phyloP scores from a whole-genome alignment of 2,888 invertebrate genomes.

The Bursaphelenchus okinawaensis region DNA sequence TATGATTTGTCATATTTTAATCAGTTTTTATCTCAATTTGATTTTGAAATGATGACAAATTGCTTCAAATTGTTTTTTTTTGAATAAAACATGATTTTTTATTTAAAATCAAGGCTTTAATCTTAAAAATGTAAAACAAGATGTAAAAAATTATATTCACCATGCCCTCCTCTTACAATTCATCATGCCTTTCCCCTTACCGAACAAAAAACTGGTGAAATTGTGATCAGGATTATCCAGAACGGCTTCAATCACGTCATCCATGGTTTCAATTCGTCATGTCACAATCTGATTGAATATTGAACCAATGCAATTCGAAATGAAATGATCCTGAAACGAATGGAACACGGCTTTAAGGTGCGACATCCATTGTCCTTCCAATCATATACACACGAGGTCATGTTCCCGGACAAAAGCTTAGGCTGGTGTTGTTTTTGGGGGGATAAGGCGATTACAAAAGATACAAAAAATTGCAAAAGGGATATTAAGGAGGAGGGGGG shows the following conservation, averaged over 20 bases:
- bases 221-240: constrained; percentile 24
- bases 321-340: neutral
- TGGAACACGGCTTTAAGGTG: neutral
- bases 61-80: too few species aligned
- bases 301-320: neutral
- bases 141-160: neutral
- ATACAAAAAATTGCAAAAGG: too few species aligned
- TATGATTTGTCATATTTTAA: too few species aligned
- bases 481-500: too few species aligned
- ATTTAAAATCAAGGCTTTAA: too few species aligned
- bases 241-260: constrained; percentile 11
- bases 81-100: too few species aligned
- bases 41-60: too few species aligned
- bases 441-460: too few species aligned
- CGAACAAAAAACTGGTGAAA: constrained; percentile 31
- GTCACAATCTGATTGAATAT: neutral
- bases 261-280: neutral
- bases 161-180: too few species aligned
- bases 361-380: neutral
- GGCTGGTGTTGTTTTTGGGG: too few species aligned
- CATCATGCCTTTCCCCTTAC: constrained; percentile 11
- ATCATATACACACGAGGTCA: neutral
- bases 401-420: too few species aligned
- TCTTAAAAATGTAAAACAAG: neutral
- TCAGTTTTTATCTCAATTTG: too few species aligned